Base-by-base conservation (phyloP, 2,113 vertebrate genomes). In the Casuarius casuarius region DNA sequence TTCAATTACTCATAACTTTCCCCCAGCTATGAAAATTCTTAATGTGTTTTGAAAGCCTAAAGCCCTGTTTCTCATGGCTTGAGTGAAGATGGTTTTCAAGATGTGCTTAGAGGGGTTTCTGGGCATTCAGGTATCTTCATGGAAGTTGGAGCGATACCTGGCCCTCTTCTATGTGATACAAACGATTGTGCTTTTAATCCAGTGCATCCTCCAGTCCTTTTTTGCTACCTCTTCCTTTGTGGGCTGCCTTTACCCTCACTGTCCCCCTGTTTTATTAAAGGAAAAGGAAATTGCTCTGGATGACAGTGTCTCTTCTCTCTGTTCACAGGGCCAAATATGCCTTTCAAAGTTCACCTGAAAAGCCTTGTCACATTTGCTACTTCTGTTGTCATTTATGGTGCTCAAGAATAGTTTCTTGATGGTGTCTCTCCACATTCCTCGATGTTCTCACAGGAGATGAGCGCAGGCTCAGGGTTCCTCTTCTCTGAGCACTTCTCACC, bases 131-230 rank as follows among this genome's bases (percentile, higher is more conserved):
- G 68, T 95, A 83, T 92, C 91, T 94, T 96, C 91, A 89, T 96
- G 87, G 91, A 95, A 97, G 87, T 78, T 56, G 78, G 67, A 91
- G 90, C 0, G 13, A 91, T 75, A 83, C 33, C 46, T 54, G 83
- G 84, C 56, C 80, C 94, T 90, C 84, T 75, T 12, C 94, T 91
- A 90, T 74, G 88, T 49, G 82, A 89, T 92, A 95, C 84, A 91
- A 91, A 92, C 76, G 87, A 91, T 97, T 97, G 96, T 97, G 95
- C 97, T 97, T 95, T 97, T 90, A 87, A 96, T 84, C 84, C 70
- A 87, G 90, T 72, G 90, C 83, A 91, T 92, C 77, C 54, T 91
- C 84, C 1, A 0, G 49, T 75, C 72, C 72, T 92, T 48, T 28
- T 90, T 91, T 97, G 81, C 18, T 71, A 94, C 83, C 92, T 94